phyloP scores from a whole-genome alignment of 2,797 vertebrate species.

The Enteromius afrohamiltoni region DNA sequence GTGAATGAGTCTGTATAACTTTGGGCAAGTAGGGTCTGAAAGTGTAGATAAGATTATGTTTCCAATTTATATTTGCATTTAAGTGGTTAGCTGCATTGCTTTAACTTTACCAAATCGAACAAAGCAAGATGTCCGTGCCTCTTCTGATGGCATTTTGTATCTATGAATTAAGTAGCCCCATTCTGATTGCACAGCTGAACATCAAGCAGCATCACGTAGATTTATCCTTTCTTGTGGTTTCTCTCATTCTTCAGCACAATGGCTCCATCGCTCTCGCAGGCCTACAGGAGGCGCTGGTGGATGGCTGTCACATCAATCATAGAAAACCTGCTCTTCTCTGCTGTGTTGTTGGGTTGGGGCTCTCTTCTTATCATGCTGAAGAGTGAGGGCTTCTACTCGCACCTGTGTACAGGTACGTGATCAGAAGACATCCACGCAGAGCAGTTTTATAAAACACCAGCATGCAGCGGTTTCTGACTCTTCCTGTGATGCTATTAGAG shows the following conservation, averaged over 20 bases:
- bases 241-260: conserved; percentile 63
- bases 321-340: conserved; percentile 88
- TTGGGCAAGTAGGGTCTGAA: background rate
- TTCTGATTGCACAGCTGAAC: background rate
- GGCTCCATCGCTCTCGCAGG: conserved; percentile 84
- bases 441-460: too few species aligned
- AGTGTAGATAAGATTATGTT: background rate
- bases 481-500: conserved; percentile 56
- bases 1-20: background rate
- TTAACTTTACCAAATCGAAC: background rate
- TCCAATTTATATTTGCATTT: background rate
- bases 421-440: background rate
- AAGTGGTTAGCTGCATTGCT: background rate
- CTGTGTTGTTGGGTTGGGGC: conserved; percentile 87
- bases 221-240: background rate
- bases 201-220: background rate
- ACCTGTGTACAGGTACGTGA: conserved; percentile 77
- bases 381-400: conserved; percentile 87
- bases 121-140: background rate
- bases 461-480: background rate
- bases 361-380: conserved; percentile 91
- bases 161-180: background rate
- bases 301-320: conserved; percentile 83
- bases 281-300: conserved; percentile 86
- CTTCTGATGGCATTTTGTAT: background rate